Evolutionary conservation across 1,140 invertebrate genomes (phyloP).

Genomic region (Bicyclus anynana): DNA sequence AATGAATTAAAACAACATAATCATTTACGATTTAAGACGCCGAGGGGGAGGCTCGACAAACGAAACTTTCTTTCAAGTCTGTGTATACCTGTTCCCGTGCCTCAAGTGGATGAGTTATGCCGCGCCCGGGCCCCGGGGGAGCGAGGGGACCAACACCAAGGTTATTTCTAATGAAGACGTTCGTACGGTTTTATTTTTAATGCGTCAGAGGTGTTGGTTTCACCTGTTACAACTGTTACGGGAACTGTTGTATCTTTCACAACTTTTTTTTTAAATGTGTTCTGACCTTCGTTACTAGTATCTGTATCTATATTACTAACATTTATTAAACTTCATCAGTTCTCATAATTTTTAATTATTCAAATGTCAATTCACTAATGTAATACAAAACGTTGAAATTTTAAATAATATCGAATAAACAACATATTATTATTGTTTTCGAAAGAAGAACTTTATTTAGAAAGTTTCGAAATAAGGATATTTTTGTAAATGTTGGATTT

Average conservation of each 20-base stretch:
- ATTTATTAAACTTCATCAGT: too few relatives aligned
- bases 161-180: slow-evolving; percentile 68
- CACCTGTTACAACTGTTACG: slow-evolving; percentile 40
- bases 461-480: too few relatives aligned
- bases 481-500: too few relatives aligned
- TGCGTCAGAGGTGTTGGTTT: slow-evolving; percentile 49
- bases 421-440: too few relatives aligned
- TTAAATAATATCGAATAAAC: too few relatives aligned
- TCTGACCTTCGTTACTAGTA: too few relatives aligned
- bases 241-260: neutral
- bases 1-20: slow-evolving; percentile 76
- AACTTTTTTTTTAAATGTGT: neutral
- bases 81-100: slow-evolving; percentile 65
- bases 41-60: slow-evolving; percentile 59
- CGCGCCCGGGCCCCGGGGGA: slow-evolving; percentile 66
- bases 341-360: too few relatives aligned
- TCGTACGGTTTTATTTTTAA: slow-evolving; percentile 63
- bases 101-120: slow-evolving; percentile 73
- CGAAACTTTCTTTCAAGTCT: slow-evolving; percentile 72
- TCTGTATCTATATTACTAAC: too few relatives aligned
- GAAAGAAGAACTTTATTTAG: too few relatives aligned
- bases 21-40: slow-evolving; percentile 70
- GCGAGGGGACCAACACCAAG: slow-evolving; percentile 49
- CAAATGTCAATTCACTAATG: too few relatives aligned
- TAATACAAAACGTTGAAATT: too few relatives aligned